phyloP scores from a whole-genome alignment of 2,888 invertebrate species.

The Drosophila meridiana region DNA sequence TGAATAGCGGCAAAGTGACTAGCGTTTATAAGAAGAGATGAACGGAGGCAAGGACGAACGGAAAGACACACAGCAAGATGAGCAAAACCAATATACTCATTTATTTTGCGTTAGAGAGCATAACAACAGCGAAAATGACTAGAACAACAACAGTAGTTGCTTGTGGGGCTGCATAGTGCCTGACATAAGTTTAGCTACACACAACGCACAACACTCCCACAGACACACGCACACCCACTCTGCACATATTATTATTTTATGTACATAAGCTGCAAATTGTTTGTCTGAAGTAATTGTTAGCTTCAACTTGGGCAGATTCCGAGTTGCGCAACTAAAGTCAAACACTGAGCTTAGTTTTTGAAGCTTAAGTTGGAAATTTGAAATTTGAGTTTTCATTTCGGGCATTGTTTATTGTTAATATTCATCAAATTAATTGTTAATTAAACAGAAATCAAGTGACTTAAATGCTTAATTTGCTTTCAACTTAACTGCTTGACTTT shows the following conservation, averaged over 20 bases:
- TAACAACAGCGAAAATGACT: conserved; percentile 17
- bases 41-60: too few relatives aligned
- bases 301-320: conserved; percentile 2
- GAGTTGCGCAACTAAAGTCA: neutral
- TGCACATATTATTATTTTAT: conserved; percentile 10
- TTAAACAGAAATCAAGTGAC: neutral
- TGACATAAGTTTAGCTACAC: conserved; percentile 31
- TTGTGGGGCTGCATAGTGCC: conserved; percentile 24
- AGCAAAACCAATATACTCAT: neutral
- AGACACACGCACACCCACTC: neutral
- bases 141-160: conserved; percentile 11
- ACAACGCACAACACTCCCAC: neutral
- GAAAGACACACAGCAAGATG: neutral
- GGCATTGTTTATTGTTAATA: neutral
- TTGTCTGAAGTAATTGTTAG: conserved; percentile 9
- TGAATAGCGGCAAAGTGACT: too few relatives aligned
- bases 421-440: neutral
- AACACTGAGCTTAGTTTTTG: neutral
- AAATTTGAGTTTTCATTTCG: neutral
- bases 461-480: neutral
- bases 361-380: neutral
- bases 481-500: neutral
- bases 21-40: neutral
- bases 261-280: conserved; percentile 13
- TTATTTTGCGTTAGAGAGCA: neutral